phyloP scores from a whole-genome alignment of 2,797 vertebrate genomes.

The Anguilla marmorata region DNA sequence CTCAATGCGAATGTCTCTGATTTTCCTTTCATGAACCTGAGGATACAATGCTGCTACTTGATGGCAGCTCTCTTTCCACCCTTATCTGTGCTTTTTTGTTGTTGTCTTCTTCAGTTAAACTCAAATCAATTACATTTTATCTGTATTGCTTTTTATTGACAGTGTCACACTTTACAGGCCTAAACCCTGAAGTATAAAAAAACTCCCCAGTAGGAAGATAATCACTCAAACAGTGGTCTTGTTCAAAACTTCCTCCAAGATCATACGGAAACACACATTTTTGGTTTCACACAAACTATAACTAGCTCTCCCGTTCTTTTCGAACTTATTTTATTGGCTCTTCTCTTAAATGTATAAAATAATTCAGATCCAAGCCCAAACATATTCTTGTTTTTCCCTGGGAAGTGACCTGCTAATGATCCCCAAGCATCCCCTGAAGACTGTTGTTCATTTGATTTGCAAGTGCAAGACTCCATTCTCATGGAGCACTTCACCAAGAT shows the following conservation, averaged over 20 bases:
- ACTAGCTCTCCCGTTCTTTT: not conserved
- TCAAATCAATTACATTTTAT: too few species aligned
- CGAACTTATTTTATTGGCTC: not conserved
- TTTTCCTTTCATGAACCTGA: too few species aligned
- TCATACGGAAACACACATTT: not conserved
- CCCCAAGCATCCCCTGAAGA: not conserved
- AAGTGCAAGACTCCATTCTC: too few species aligned
- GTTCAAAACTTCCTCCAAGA: not conserved
- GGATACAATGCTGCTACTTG: not conserved
- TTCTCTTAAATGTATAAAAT: not conserved
- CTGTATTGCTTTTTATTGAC: too few species aligned
- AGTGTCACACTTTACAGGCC: too few species aligned
- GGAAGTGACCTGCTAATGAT: too few species aligned
- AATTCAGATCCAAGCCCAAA: not conserved
- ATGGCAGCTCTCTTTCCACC: not conserved
- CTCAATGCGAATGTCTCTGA: not conserved
- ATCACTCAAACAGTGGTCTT: too few species aligned
- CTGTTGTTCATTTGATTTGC: not conserved
- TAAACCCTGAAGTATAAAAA: too few species aligned
- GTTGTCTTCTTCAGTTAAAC: too few species aligned
- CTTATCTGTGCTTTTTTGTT: not conserved
- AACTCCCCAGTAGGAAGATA: too few species aligned
- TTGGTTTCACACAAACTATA: not conserved
- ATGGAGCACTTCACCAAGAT: too few species aligned
- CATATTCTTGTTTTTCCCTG: too few species aligned